A percentile compares a stretch with the other conserved stretches of the same genome.
These are phyloP conservation scores for Drosophila pseudoobscura DNA, from an alignment of 1,140 invertebrate genomes.

Conservation along the genomic window DNA sequence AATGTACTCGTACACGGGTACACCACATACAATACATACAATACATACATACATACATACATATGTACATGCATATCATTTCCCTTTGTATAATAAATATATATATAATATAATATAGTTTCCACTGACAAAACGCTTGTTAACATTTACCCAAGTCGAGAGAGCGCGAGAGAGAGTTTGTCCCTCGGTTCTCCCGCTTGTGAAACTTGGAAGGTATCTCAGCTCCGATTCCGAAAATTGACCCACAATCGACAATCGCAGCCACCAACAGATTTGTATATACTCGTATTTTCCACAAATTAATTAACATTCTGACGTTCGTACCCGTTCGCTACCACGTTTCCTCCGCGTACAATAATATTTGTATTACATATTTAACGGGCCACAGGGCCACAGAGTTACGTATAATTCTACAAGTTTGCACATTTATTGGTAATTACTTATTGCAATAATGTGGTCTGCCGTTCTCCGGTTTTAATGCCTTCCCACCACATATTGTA, in stretches of 20 bases:
- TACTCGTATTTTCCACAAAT: constrained; percentile 34
- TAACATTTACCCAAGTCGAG: constrained; percentile 62
- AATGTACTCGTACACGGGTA: constrained; percentile 69
- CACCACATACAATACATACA: constrained; percentile 53
- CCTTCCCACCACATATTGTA: constrained; percentile 13
- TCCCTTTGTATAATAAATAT: constrained; percentile 56
- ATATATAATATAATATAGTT: constrained; percentile 52
- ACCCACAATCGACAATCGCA: constrained; percentile 51
- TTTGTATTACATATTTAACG: constrained; percentile 41
- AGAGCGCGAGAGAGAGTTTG: neutral
- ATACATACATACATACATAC: constrained; percentile 57
- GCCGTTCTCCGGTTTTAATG: constrained; percentile 31
- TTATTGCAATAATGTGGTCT: constrained; percentile 16
- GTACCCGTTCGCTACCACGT: constrained; percentile 4
- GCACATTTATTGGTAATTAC: constrained; percentile 30
- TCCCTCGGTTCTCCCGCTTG: constrained; percentile 2
- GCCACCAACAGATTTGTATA: constrained; percentile 10
- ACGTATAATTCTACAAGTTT: constrained; percentile 39
- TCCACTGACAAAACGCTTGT: constrained; percentile 60
- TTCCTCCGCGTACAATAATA: neutral
- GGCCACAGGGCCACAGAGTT: constrained; percentile 22
- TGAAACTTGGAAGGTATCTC: constrained; percentile 46
- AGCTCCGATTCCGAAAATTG: constrained; percentile 63
- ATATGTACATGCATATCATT: constrained; percentile 43
- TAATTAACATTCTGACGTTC: constrained; percentile 33